Conservation (phyloP, 92 coral and sea anemone species). For the Porites rus region DNA sequence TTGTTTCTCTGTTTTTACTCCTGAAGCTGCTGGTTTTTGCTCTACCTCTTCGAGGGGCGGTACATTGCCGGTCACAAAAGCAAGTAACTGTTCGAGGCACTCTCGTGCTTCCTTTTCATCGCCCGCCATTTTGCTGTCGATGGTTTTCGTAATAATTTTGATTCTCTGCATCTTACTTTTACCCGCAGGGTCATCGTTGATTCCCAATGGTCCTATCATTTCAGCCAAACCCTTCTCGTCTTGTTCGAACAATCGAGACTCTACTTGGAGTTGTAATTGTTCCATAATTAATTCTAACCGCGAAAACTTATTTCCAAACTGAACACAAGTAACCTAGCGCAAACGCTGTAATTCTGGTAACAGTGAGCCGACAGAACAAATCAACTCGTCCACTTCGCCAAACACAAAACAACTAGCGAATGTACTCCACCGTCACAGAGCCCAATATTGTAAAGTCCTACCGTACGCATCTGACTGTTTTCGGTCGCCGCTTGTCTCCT, state of each 20-base stretch:
- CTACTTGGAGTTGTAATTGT: conserved; percentile 25
- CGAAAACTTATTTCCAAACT: too few relatives aligned
- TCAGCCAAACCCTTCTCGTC: conserved; percentile 21
- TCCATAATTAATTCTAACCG: neutral
- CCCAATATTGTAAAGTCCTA: too few relatives aligned
- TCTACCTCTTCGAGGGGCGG: neutral
- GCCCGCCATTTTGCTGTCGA: conserved; percentile 22
- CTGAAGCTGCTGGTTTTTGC: neutral
- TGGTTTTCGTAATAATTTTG: conserved; percentile 17
- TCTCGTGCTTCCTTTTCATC: conserved; percentile 23
- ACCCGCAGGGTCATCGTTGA: conserved; percentile 1
- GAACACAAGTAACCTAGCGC: too few relatives aligned
- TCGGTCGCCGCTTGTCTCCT: too few relatives aligned
- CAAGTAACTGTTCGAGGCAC: conserved; percentile 27
- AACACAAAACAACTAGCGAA: too few relatives aligned
- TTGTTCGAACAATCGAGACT: conserved; percentile 34
- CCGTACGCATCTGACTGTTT: too few relatives aligned
- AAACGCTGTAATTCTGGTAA: too few relatives aligned
- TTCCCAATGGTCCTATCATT: conserved; percentile 34
- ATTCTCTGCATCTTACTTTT: conserved; percentile 32
- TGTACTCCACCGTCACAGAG: too few relatives aligned
- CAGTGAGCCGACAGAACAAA: too few relatives aligned
- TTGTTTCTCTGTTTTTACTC: neutral
- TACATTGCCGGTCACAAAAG: conserved; percentile 4
- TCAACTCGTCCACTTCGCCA: too few relatives aligned